phyloP scores from a whole-genome alignment of 2,797 vertebrate species.

The Enteromius mattozi region DNA sequence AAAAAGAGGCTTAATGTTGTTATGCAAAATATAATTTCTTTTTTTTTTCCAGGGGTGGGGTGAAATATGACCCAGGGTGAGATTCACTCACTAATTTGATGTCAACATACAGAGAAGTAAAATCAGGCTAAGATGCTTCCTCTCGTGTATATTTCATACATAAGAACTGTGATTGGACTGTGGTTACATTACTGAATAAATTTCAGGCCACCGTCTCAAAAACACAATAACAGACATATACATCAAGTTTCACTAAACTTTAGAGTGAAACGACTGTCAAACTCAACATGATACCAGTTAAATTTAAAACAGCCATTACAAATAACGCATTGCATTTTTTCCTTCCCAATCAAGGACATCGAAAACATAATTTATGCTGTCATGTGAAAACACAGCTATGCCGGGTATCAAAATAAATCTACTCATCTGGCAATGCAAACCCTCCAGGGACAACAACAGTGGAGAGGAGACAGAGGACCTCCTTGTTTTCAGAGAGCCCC shows the following conservation, averaged over 20 bases:
- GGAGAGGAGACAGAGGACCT: slow-evolving; percentile 28
- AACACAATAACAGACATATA: not conserved
- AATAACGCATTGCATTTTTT: slow-evolving; percentile 12
- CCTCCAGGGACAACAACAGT: slow-evolving; percentile 32
- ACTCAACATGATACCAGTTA: slow-evolving; percentile 9
- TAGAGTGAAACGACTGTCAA: not conserved
- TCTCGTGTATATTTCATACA: not conserved
- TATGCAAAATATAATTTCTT: not conserved
- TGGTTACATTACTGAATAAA: slow-evolving; percentile 8
- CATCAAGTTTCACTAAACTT: slow-evolving; percentile 4
- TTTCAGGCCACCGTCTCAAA: not conserved
- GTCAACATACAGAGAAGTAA: slow-evolving; percentile 3
- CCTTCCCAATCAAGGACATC: slow-evolving; percentile 22
- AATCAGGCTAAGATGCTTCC: not conserved
- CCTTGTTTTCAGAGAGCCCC: slow-evolving; percentile 4
- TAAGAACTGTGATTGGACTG: not conserved
- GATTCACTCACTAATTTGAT: not conserved
- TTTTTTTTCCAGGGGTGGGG: not conserved
- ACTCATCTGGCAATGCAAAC: slow-evolving; percentile 47
- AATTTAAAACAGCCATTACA: slow-evolving; percentile 30
- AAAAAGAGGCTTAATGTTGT: not conserved
- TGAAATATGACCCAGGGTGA: not conserved
- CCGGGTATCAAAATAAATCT: slow-evolving; percentile 36
- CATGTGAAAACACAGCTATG: slow-evolving; percentile 23
- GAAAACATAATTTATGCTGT: slow-evolving; percentile 31